phyloP scores from a whole-genome alignment of 2,113 vertebrate species.

The Bubalus kerabau region DNA sequence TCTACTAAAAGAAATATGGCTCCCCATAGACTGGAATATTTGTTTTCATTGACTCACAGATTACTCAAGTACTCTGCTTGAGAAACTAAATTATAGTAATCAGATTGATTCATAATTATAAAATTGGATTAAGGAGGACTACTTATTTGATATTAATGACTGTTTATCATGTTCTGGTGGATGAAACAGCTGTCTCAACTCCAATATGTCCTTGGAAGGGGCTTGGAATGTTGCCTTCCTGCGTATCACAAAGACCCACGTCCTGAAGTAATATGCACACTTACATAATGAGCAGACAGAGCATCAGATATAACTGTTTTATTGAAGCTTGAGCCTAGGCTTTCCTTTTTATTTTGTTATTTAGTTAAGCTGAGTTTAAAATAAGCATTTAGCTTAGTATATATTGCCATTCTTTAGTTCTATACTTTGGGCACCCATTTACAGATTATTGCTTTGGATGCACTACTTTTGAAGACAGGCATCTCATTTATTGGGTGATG shows the following conservation, averaged over 20 bases:
- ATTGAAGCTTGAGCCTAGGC: neutral
- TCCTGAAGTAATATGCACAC: neutral
- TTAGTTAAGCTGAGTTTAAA: constrained; percentile 14
- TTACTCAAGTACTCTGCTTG: neutral
- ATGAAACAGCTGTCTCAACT: neutral
- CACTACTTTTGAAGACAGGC: neutral
- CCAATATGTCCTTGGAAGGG: neutral
- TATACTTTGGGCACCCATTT: neutral
- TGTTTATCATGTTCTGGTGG: neutral
- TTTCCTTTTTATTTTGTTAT: neutral
- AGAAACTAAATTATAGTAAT: constrained; percentile 1
- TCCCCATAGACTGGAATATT: neutral
- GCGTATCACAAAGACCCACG: neutral
- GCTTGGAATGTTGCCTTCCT: neutral
- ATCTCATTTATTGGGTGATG: neutral
- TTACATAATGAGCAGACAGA: neutral
- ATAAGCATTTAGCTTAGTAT: neutral
- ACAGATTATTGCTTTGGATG: neutral
- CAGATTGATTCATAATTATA: neutral
- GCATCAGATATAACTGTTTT: neutral
- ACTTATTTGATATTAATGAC: neutral
- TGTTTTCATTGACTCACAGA: neutral
- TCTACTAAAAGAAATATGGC: constrained; percentile 4
- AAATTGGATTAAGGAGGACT: neutral
- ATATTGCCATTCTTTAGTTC: neutral